Percentiles rank a stretch among this genome's conserved stretches.
phyloP scores from a whole-genome alignment of 2,113 vertebrate genomes.

The Tyto alba region DNA sequence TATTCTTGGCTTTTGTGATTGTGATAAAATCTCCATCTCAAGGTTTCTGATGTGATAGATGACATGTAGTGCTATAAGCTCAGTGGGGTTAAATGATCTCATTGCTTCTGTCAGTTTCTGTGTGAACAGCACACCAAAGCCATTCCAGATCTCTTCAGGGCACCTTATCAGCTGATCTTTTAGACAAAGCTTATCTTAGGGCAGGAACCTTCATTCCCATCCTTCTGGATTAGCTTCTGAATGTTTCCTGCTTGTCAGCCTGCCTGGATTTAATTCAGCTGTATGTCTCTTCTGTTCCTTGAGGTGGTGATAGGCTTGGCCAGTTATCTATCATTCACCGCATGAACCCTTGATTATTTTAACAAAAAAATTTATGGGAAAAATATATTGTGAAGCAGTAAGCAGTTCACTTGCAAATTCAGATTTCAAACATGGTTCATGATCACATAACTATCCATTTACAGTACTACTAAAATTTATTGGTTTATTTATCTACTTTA shows the following conservation, averaged over 20 bases:
- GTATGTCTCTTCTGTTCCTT: neutral
- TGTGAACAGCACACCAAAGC: neutral
- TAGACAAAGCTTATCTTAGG: neutral
- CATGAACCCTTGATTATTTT: neutral
- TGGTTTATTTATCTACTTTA: neutral
- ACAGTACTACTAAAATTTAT: neutral
- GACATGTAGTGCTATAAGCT: neutral
- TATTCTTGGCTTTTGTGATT: neutral
- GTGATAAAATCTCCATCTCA: neutral
- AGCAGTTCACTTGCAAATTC: neutral
- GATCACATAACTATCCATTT: neutral
- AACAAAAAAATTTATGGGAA: neutral
- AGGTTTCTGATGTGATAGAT: neutral
- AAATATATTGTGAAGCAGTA: neutral
- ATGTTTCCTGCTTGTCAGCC: neutral
- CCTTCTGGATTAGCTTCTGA: neutral
- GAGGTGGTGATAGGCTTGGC: neutral
- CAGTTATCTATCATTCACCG: neutral
- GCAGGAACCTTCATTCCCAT: neutral
- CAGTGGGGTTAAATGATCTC: neutral
- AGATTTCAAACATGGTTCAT: neutral
- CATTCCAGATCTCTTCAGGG: neutral
- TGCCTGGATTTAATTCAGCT: neutral
- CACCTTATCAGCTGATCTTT: neutral
- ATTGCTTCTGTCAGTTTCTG: neutral